Evolutionary conservation across 2,113 vertebrate species (phyloP).

Genomic region (Pluvianellus socialis): DNA sequence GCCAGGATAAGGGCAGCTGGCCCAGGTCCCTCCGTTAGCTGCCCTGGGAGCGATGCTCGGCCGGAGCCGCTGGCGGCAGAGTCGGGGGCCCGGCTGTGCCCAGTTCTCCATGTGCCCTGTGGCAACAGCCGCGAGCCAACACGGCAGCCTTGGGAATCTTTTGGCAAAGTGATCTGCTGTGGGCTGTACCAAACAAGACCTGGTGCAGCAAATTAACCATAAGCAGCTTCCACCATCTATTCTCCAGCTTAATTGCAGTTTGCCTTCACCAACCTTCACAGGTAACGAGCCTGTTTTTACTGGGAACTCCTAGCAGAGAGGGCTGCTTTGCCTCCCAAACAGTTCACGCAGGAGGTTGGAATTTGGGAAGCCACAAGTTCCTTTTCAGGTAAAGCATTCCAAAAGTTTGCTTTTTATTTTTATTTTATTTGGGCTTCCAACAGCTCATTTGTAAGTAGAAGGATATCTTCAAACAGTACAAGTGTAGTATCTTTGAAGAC

Average conservation of each 20-base stretch:
- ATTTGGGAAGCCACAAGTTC: background rate
- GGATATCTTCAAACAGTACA: background rate
- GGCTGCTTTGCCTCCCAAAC: background rate
- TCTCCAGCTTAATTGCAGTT: background rate
- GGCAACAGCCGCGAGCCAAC: background rate
- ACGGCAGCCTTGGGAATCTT: background rate
- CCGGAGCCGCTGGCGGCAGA: background rate
- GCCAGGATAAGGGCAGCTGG: background rate
- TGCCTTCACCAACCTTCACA: fast-evolving
- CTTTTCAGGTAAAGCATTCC: background rate
- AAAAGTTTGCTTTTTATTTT: background rate
- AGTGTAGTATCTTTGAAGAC: background rate
- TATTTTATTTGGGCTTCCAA: background rate
- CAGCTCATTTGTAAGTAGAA: background rate
- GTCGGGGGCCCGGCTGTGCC: background rate
- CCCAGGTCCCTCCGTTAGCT: background rate
- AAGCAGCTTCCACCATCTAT: background rate
- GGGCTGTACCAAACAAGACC: background rate
- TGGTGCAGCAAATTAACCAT: background rate
- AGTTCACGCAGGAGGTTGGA: background rate
- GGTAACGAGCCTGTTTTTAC: background rate
- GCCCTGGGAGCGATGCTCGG: background rate
- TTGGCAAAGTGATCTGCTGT: background rate
- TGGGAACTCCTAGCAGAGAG: background rate
- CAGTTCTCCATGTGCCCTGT: background rate